These are phyloP conservation scores for Agrilus biguttatus DNA, from an alignment of 2,888 invertebrate genomes.

Conservation along the genomic window DNA sequence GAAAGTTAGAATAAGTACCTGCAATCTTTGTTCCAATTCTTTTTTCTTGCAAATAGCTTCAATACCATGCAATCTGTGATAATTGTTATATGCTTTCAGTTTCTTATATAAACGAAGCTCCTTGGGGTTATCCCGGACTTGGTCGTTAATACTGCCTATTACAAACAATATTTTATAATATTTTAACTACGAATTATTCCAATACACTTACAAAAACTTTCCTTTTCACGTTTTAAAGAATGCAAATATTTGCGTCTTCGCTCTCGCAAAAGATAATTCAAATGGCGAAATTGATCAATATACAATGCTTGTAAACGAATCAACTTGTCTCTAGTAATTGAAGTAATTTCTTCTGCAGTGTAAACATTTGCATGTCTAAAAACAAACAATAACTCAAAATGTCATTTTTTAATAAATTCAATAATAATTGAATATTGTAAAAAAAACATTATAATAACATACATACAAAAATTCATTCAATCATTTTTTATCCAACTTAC, in stretches of 20 bases:
- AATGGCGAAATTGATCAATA: conserved; percentile 63
- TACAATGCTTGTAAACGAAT: conserved; percentile 67
- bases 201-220: conserved; percentile 37
- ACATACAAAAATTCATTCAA: not conserved
- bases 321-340: conserved; percentile 60
- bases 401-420: not conserved
- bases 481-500: no score
- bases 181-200: conserved; percentile 3
- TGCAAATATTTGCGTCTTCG: conserved; percentile 61
- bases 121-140: conserved; percentile 48
- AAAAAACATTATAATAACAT: not conserved
- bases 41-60: conserved; percentile 72
- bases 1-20: conserved; percentile 22
- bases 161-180: conserved; percentile 11
- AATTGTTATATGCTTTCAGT: conserved; percentile 65
- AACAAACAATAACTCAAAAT: conserved; percentile 19
- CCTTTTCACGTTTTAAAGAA: conserved; percentile 60
- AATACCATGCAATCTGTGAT: conserved; percentile 61
- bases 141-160: conserved; percentile 63
- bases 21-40: conserved; percentile 46
- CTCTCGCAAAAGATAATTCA: conserved; percentile 57
- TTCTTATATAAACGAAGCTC: conserved; percentile 66
- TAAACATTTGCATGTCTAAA: conserved; percentile 75
- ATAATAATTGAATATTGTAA: not conserved
- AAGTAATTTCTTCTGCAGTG: conserved; percentile 76